These are phyloP conservation scores for Lepidurus packardi DNA, from an alignment of 1,140 invertebrate genomes.

Conservation along the genomic window DNA sequence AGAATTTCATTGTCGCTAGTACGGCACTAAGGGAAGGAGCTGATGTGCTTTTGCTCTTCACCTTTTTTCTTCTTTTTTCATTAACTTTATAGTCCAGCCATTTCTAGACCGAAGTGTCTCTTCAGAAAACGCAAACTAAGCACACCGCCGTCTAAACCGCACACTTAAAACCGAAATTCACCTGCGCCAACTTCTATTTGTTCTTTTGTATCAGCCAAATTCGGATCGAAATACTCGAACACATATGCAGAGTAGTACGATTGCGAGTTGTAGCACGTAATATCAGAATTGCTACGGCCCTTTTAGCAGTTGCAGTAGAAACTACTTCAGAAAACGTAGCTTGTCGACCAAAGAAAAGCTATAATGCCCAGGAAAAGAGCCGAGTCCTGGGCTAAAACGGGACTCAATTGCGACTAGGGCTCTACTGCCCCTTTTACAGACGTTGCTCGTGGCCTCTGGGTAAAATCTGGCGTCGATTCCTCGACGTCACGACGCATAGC, in stretches of 20 bases:
- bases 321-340: no score
- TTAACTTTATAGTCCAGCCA: neutral
- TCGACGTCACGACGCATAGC: conserved; percentile 17
- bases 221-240: no score
- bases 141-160: neutral
- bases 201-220: neutral
- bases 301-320: no score
- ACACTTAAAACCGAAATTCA: neutral
- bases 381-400: neutral
- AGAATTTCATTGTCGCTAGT: neutral
- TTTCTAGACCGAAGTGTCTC: neutral
- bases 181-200: neutral
- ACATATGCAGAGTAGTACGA: no score
- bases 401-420: neutral
- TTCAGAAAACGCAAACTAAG: neutral
- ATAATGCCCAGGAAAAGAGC: neutral
- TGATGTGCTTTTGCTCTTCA: neutral
- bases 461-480: neutral
- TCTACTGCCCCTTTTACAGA: neutral
- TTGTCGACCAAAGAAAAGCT: no score
- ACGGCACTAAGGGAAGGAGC: neutral
- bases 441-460: neutral
- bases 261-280: no score
- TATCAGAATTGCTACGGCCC: no score
- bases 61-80: neutral